Evolutionary conservation across 2,113 vertebrate genomes (phyloP).

Genomic region (Prionailurus viverrinus): DNA sequence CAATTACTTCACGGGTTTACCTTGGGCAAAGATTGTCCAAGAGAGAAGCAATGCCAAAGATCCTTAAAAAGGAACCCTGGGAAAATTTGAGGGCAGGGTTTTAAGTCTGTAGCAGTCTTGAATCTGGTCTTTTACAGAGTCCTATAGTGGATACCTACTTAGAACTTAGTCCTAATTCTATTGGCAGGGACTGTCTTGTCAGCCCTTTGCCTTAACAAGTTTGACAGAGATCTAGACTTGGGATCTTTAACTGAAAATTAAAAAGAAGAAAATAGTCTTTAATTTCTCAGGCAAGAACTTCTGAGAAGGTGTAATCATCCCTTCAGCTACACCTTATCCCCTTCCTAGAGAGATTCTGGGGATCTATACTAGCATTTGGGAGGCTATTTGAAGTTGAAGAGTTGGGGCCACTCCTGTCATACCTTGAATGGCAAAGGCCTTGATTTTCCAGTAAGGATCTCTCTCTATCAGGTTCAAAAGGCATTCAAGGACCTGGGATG

Average conservation of each 20-base stretch:
- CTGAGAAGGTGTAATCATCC: not conserved
- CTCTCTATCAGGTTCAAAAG: slow-evolving; percentile 84
- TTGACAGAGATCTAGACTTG: not conserved
- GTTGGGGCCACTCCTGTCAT: not conserved
- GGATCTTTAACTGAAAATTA: slow-evolving; percentile 48
- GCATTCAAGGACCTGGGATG: slow-evolving; percentile 80
- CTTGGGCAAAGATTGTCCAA: not conserved
- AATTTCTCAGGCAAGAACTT: slow-evolving; percentile 24
- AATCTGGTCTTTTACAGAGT: slow-evolving; percentile 2
- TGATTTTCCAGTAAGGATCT: slow-evolving; percentile 88
- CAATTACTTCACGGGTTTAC: not conserved
- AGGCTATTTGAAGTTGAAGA: slow-evolving; percentile 33
- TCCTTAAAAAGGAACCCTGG: slow-evolving; percentile 44
- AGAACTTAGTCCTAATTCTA: not conserved
- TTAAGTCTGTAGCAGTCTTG: slow-evolving; percentile 23
- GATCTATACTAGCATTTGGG: not conserved
- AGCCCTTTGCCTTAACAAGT: slow-evolving; percentile 2
- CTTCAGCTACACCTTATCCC: not conserved
- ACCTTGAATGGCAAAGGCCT: slow-evolving; percentile 89
- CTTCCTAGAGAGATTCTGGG: slow-evolving; percentile 38
- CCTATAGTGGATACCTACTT: not conserved
- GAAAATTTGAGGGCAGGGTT: not conserved
- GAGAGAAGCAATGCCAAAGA: not conserved
- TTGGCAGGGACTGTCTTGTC: not conserved
- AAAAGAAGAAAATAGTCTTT: slow-evolving; percentile 57